Conservation (phyloP, 2,113 vertebrate genomes). For the Hiodon tergisus region DNA sequence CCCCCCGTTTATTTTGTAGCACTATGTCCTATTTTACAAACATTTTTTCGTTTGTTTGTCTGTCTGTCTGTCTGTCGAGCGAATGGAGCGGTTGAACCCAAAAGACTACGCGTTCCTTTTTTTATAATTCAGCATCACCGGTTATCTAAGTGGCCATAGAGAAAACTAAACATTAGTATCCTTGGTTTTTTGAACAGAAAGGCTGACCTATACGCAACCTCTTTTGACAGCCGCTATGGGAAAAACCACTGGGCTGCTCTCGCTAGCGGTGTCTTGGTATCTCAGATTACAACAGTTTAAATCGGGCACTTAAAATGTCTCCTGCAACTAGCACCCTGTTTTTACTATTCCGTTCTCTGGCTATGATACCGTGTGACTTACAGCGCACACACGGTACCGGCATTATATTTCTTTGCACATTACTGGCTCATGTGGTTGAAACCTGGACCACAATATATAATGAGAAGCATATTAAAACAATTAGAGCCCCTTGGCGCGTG, state of each 20-base stretch:
- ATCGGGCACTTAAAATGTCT: constrained; percentile 56
- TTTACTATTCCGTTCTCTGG: constrained; percentile 42
- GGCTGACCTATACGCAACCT: not conserved
- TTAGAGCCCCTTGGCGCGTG: constrained; percentile 34
- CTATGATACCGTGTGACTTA: constrained; percentile 31
- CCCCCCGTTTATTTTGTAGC: not conserved
- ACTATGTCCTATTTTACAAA: not conserved
- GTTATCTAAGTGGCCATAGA: not conserved
- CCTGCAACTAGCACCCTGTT: constrained; percentile 47
- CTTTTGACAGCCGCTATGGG: constrained; percentile 20
- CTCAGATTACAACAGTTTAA: constrained; percentile 52
- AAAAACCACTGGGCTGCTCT: constrained; percentile 3
- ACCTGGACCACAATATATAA: constrained; percentile 49
- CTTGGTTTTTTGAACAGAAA: not conserved
- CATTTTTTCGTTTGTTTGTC: not conserved
- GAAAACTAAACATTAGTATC: not conserved
- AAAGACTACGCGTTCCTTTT: not conserved
- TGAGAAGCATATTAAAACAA: constrained; percentile 57
- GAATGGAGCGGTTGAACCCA: no score
- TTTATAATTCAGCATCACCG: not conserved
- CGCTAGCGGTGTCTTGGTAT: constrained; percentile 33
- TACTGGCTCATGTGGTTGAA: constrained; percentile 37
- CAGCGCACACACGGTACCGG: constrained; percentile 41
- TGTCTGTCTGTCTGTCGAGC: not conserved
- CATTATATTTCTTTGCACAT: constrained; percentile 35